A percentile compares a stretch with the other conserved stretches of the same genome.
Conservation (phyloP, 2,797 vertebrate genomes). For the Scleropages formosus region DNA sequence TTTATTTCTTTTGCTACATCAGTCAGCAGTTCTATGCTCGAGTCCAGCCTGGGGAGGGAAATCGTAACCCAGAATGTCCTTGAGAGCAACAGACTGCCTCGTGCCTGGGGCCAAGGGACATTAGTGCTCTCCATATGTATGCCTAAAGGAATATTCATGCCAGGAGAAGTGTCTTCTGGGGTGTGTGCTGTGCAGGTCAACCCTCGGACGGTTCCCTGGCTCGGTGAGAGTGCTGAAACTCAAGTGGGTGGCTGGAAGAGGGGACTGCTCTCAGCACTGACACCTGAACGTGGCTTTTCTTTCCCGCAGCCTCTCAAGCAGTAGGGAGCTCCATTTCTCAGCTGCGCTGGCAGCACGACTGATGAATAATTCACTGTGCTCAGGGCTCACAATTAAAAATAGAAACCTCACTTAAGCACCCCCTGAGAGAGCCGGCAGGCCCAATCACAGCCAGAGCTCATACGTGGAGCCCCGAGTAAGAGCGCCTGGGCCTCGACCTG, state of each 20-base stretch:
- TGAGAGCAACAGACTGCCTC: slow-evolving; percentile 28
- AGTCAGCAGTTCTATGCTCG: neutral
- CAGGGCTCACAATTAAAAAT: slow-evolving; percentile 29
- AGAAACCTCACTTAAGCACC: slow-evolving; percentile 23
- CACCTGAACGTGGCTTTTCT: neutral
- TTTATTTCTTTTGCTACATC: neutral
- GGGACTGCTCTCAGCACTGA: no score
- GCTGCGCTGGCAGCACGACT: slow-evolving; percentile 54
- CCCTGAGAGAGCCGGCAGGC: neutral
- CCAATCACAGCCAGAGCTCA: slow-evolving; percentile 16
- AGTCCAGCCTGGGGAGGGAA: slow-evolving; percentile 24
- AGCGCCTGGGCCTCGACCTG: slow-evolving; percentile 44
- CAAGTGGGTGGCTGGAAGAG: neutral
- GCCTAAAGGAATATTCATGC: neutral
- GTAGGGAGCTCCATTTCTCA: slow-evolving; percentile 1
- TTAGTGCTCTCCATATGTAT: slow-evolving; percentile 31
- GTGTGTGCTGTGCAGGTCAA: neutral
- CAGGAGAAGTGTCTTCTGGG: neutral
- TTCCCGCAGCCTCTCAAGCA: neutral
- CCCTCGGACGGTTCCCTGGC: no score
- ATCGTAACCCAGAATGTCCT: slow-evolving; percentile 30
- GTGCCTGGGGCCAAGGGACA: slow-evolving; percentile 31
- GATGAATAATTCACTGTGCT: slow-evolving; percentile 59
- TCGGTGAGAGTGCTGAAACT: neutral
- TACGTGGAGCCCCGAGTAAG: neutral